Conservation (phyloP, 2,113 vertebrate genomes). For the Leptobrachium ailaonicum region DNA sequence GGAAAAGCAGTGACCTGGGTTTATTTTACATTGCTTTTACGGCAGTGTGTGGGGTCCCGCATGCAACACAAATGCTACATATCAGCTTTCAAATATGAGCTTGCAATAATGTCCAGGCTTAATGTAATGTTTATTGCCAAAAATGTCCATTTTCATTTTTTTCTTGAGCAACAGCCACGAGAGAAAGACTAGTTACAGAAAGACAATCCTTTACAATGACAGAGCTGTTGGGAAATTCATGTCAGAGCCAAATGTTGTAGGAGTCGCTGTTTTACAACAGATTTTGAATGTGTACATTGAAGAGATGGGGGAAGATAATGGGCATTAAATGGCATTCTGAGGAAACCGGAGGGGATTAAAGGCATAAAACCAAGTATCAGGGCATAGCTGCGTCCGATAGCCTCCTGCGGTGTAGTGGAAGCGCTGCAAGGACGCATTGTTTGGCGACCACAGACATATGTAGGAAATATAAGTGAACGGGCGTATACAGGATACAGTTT, state of each 20-base stretch:
- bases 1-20: not conserved
- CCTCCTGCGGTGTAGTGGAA: too few relatives aligned
- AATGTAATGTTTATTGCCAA: slow-evolving; percentile 59
- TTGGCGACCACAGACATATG: too few relatives aligned
- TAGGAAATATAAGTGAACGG: too few relatives aligned
- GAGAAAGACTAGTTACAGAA: slow-evolving; percentile 54
- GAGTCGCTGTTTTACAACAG: not conserved
- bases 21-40: slow-evolving; percentile 19
- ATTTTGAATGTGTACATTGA: slow-evolving; percentile 1
- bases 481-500: too few relatives aligned
- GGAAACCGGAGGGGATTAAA: not conserved
- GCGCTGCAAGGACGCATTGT: too few relatives aligned
- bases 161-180: slow-evolving; percentile 52
- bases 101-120: slow-evolving; percentile 63
- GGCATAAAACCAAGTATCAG: too few relatives aligned
- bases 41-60: slow-evolving; percentile 56
- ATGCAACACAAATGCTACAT: slow-evolving; percentile 51
- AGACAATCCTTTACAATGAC: slow-evolving; percentile 56
- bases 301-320: not conserved
- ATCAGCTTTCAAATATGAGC: slow-evolving; percentile 57
- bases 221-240: slow-evolving; percentile 49
- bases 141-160: slow-evolving; percentile 52
- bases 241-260: slow-evolving; percentile 33
- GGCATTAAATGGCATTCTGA: not conserved
- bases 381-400: too few relatives aligned